Conservation (phyloP, 2,888 invertebrate species). For the Drosophila nr. perissopoda region DNA sequence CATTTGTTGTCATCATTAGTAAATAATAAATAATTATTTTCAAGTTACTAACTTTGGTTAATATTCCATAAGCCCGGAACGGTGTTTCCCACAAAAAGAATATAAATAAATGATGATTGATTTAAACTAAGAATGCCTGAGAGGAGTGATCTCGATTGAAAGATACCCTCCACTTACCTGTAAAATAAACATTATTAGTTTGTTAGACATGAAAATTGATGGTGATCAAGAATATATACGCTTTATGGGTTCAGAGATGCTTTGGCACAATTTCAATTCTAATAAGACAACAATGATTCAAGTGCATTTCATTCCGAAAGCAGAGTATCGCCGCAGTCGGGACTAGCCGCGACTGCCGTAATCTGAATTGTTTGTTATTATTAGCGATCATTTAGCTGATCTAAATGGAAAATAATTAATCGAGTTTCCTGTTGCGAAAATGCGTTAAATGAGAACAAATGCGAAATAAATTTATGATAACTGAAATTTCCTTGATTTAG, state of each 20-base stretch:
- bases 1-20: not conserved
- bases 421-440: constrained; percentile 2
- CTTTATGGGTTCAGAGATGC: not conserved
- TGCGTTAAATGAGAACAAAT: not conserved
- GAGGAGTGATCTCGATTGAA: not conserved
- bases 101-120: not conserved
- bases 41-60: not conserved
- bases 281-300: not conserved
- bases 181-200: not conserved
- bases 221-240: not conserved
- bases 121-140: not conserved
- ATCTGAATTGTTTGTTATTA: constrained; percentile 1
- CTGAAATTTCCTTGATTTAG: constrained; percentile 1
- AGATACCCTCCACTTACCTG: not conserved
- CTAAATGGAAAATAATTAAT: not conserved
- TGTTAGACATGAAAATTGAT: not conserved
- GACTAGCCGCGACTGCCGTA: too few species aligned
- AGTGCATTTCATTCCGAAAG: not conserved
- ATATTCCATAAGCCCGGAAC: not conserved
- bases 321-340: not conserved
- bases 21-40: not conserved
- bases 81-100: not conserved
- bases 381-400: constrained; percentile 4
- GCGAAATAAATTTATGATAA: not conserved
- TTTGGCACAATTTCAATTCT: not conserved